Conservation (phyloP, 2,888 invertebrate species). For the Sinhomidia bicolor region DNA sequence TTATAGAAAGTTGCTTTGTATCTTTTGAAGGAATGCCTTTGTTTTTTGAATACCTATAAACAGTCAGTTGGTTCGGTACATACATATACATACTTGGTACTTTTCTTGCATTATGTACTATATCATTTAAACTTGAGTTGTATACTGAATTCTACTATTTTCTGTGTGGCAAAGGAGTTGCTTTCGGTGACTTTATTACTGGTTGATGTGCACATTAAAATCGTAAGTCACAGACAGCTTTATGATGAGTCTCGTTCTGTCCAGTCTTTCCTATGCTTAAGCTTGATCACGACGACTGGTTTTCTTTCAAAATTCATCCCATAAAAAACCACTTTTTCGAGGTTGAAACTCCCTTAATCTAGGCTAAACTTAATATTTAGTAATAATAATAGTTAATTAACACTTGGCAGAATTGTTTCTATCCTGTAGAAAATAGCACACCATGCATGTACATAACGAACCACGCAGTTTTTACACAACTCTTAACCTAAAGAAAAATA, state of each 20-base stretch:
- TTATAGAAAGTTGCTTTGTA: slow-evolving; percentile 74
- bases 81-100: slow-evolving; percentile 59
- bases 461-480: slow-evolving; percentile 12
- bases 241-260: slow-evolving; percentile 69
- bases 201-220: slow-evolving; percentile 55
- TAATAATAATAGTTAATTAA: not conserved
- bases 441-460: slow-evolving; percentile 18
- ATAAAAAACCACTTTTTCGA: not conserved
- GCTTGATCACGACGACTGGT: slow-evolving; percentile 72
- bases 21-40: slow-evolving; percentile 74
- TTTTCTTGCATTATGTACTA: slow-evolving; percentile 63
- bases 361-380: slow-evolving; percentile 24
- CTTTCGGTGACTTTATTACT: slow-evolving; percentile 58
- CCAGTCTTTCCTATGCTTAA: slow-evolving; percentile 68
- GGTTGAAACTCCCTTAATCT: slow-evolving; percentile 40
- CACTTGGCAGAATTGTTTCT: not conserved
- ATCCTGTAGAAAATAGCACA: slow-evolving; percentile 23
- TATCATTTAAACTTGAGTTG: slow-evolving; percentile 51
- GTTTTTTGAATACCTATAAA: slow-evolving; percentile 75
- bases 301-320: slow-evolving; percentile 50
- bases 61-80: slow-evolving; percentile 70
- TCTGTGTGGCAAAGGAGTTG: slow-evolving; percentile 65
- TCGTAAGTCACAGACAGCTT: slow-evolving; percentile 73
- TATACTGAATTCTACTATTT: slow-evolving; percentile 54
- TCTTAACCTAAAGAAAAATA: not conserved